phyloP scores from a whole-genome alignment of 2,113 vertebrate species.

The Cacatua alba region DNA sequence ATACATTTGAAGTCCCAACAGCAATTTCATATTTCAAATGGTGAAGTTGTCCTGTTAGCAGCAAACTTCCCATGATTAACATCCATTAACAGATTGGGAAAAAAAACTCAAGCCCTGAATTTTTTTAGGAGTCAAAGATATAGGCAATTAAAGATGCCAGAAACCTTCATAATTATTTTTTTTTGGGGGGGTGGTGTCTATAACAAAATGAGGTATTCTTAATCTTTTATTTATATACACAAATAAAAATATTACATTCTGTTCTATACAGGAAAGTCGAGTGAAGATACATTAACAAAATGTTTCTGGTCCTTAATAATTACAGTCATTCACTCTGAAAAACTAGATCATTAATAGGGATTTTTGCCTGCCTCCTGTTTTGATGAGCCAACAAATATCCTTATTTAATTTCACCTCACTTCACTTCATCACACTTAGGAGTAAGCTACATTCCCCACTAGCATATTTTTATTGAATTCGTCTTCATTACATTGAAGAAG shows the following conservation, averaged over 20 bases:
- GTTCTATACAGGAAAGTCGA: background rate
- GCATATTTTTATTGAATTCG: background rate
- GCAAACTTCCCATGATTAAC: background rate
- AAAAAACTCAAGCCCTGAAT: rapidly evolving
- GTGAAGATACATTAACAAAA: background rate
- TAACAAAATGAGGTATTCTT: background rate
- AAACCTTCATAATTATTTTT: background rate
- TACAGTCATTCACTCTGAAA: background rate
- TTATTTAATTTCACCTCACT: background rate
- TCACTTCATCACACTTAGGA: background rate
- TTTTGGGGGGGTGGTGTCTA: background rate
- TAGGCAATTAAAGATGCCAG: background rate
- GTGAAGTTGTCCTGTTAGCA: background rate
- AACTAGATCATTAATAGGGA: background rate
- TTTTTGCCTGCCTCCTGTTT: background rate
- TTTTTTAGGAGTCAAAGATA: background rate
- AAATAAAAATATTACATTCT: background rate
- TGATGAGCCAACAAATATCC: background rate
- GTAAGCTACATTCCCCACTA: background rate
- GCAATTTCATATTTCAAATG: background rate
- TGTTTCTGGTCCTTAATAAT: background rate
- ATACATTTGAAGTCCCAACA: background rate
- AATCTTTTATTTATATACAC: background rate
- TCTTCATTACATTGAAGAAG: background rate
- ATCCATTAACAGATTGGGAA: background rate